Conservation (phyloP, 2,888 invertebrate genomes). For the Anticlea derivata region DNA sequence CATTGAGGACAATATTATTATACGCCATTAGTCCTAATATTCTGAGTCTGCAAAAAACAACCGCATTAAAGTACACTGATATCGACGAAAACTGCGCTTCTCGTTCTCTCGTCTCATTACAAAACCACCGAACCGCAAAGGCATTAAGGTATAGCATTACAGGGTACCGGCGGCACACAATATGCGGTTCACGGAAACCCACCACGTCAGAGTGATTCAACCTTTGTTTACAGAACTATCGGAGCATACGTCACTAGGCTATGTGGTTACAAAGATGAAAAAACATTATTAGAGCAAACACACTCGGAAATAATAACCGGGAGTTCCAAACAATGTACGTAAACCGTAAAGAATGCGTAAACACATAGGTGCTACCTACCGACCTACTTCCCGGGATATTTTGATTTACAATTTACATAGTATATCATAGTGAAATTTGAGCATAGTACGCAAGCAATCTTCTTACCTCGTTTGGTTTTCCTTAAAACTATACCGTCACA, state of each 20-base stretch:
- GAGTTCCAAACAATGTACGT: constrained; percentile 1
- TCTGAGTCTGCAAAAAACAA: neutral
- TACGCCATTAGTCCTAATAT: too few relatives aligned
- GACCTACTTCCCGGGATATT: neutral
- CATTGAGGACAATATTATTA: too few relatives aligned
- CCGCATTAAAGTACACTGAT: neutral
- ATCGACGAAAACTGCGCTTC: constrained; percentile 3
- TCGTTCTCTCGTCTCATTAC: constrained; percentile 27
- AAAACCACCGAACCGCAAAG: constrained; percentile 33
- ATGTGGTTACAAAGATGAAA: constrained; percentile 33
- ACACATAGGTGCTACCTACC: neutral
- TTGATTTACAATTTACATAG: neutral
- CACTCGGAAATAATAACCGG: constrained; percentile 4
- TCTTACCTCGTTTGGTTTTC: constrained; percentile 4
- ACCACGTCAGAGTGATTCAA: constrained; percentile 55
- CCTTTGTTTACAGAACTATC: constrained; percentile 47
- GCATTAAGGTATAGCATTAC: constrained; percentile 36
- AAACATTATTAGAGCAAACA: neutral
- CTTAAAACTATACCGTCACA: constrained; percentile 1
- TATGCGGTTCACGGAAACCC: constrained; percentile 41
- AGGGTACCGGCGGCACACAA: constrained; percentile 20
- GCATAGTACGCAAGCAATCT: neutral
- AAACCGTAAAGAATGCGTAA: neutral
- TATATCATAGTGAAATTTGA: neutral
- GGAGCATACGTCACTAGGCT: constrained; percentile 37